Percentiles rank a stretch among this genome's conserved stretches.
These are phyloP conservation scores for Valencia hispanica DNA, from an alignment of 2,797 vertebrate species.

Conservation along the genomic window DNA sequence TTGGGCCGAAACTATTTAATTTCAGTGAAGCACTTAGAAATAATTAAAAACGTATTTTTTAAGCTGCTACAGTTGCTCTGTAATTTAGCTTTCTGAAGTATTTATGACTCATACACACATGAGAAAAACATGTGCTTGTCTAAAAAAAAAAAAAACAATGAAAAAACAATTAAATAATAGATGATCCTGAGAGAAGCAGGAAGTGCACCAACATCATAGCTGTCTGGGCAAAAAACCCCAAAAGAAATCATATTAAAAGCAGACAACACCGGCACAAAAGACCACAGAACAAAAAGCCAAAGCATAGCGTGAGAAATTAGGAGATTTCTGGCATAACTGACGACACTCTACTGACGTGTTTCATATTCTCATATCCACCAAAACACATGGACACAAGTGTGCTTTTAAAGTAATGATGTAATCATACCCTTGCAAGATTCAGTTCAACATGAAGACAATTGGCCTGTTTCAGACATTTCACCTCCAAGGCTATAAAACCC, in stretches of 20 bases:
- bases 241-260: slow-evolving; percentile 45
- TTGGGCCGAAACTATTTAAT: neutral
- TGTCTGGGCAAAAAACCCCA: neutral
- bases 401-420: slow-evolving; percentile 32
- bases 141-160: slow-evolving; percentile 6
- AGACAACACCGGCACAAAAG: slow-evolving; percentile 45
- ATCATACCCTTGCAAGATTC: slow-evolving; percentile 24
- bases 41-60: slow-evolving; percentile 21
- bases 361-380: slow-evolving; percentile 41
- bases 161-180: slow-evolving; percentile 30
- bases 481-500: slow-evolving; percentile 46
- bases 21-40: slow-evolving; percentile 17
- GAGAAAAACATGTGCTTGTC: neutral
- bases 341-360: slow-evolving; percentile 28
- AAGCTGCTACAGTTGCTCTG: slow-evolving; percentile 9
- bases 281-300: slow-evolving; percentile 35
- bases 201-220: neutral
- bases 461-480: slow-evolving; percentile 34
- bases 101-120: slow-evolving; percentile 1
- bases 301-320: slow-evolving; percentile 28
- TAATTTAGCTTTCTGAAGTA: slow-evolving; percentile 8
- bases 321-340: slow-evolving; percentile 29
- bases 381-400: slow-evolving; percentile 26
- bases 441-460: slow-evolving; percentile 8
- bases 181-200: slow-evolving; percentile 2